Base-by-base conservation (phyloP, 2,113 vertebrate genomes). In the Irena cyanogastra region DNA sequence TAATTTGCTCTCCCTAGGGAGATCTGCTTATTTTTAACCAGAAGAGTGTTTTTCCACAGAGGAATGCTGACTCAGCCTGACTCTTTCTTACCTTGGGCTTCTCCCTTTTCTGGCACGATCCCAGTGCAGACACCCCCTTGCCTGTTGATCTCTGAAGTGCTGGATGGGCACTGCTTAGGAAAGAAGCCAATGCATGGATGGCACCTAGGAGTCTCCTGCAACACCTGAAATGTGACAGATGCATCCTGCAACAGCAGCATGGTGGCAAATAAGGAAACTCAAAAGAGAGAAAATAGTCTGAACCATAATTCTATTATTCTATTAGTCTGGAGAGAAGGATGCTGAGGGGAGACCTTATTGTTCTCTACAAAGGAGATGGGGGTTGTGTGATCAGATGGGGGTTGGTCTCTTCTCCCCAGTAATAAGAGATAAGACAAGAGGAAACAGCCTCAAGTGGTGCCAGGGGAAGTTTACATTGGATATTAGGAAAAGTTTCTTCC, bases 1-100 rank as follows among this genome's bases (percentile, higher is more conserved):
- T 96, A 83, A 96, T 96, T 95, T 96, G 89, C 87, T 60, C 18
- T 95, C 71, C 68, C 63, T 50, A 35, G 78, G 65, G 91, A 92
- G 26, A 61, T 44, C 39, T 78, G 42, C 77, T 94, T 85, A 44
- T 82, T 90, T 83, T 81, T 77, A 69, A 49, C 44, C 35, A 63
- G 69, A 61, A 47, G 33, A 23, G 27, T 75, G 52, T 45, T 54
- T 88, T 77, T 75, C 35, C 31, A 47, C 6, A 18, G 57, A 68
- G 33, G 23, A 52, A 53, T 86, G 63, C 82, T 37, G 39, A 81
- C n/a, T 94, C 72, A 59, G 81, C 11, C 28, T 35, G 35, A 53
- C 2, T 39, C 16, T 35, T 35, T 42, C n/a, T 71, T 56, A 41
- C 5, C 13, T 19, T 9, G 20, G 50, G 26, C n/a, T 68, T 41